Evolutionary conservation across 2,888 invertebrate species (phyloP), one percentile per base, ranked within the genome.

Genomic region (Stramonita haemastoma): DNA sequence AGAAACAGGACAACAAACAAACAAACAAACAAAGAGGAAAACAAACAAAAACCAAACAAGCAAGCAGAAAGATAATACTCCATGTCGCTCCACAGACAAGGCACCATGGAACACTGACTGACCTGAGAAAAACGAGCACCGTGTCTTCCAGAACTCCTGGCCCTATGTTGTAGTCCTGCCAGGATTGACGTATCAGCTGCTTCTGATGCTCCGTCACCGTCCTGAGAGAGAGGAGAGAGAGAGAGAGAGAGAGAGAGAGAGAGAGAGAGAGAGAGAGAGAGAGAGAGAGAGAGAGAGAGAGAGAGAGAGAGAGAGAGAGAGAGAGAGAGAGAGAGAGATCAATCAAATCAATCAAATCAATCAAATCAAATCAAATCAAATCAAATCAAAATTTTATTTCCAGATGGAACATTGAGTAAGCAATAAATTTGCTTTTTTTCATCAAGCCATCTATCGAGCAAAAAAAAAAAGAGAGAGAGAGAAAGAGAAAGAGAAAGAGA

Each of bases 111-210:
- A 46, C 60, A 2, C 26, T 73, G 34, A 84, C 84, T 17, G 84
- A 84, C 84, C 84, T 84, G 56, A 57, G 2, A 17, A 84, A 84
- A 29, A 84, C 29, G 13, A 84, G 11, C 4, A 29, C 15, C 4
- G 84, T 57, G 57, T 84, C 57, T 29, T 84, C 56, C 84, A 84
- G n/a, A 8, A 57, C 57, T 17, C 84, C 84, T 0, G 84, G 84
- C 4, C 84, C 84, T 17, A 17, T 84, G 57, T 22, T 84, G 84
- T 57, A 57, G 5, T n/a, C 19, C 36, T 56, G 17, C 84, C 84
- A 84, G 2, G 84, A 84, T 6, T 8, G 56, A n/a, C 56, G 84
- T 34, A 84, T 57, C 84, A 84, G 84, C 29, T 57, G 56, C 29
- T 57, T 57, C 57, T 84, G 84, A 29, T 57, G 57, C 57, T 84